A percentile compares a stretch with the other conserved stretches of the same genome.
Conservation (phyloP, 37 sponge, comb jelly and placozoan genomes). For the Hexactinellida sp. region DNA sequence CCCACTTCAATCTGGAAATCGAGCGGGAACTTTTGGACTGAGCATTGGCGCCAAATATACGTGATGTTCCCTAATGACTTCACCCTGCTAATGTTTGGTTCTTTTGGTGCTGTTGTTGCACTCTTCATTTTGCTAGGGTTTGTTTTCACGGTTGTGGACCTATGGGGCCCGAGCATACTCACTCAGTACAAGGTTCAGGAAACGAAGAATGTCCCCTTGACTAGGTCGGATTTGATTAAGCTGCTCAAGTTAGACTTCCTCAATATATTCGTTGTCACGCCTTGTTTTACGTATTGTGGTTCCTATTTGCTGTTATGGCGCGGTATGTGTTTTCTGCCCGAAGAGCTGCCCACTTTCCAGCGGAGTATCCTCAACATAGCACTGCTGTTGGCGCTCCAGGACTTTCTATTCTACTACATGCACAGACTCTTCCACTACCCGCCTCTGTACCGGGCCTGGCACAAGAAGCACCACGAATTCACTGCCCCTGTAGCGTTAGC, state of each 20-base stretch:
- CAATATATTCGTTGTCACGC: not conserved
- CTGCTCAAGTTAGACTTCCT: not conserved
- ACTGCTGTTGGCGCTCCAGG: not conserved
- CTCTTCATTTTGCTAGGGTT: not conserved
- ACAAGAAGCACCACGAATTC: conserved; percentile 16
- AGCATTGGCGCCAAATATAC: not conserved
- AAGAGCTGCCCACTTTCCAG: not conserved
- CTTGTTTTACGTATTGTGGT: not conserved
- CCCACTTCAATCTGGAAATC: not conserved
- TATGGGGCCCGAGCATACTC: not conserved
- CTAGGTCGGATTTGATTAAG: not conserved
- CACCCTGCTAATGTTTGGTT: not conserved
- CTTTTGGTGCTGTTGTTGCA: not conserved
- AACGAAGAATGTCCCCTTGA: not conserved
- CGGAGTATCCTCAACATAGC: not conserved
- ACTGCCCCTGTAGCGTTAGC: not conserved
- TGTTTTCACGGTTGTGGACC: not conserved
- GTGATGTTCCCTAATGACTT: not conserved
- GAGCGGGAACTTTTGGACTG: not conserved
- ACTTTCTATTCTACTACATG: not conserved
- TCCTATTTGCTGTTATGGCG: not conserved
- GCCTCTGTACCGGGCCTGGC: not conserved
- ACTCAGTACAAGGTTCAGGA: not conserved
- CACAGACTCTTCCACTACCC: conserved; percentile 4
- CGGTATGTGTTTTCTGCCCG: not conserved